Conservation (phyloP, 2,888 invertebrate genomes). For the Atrina japonica region DNA sequence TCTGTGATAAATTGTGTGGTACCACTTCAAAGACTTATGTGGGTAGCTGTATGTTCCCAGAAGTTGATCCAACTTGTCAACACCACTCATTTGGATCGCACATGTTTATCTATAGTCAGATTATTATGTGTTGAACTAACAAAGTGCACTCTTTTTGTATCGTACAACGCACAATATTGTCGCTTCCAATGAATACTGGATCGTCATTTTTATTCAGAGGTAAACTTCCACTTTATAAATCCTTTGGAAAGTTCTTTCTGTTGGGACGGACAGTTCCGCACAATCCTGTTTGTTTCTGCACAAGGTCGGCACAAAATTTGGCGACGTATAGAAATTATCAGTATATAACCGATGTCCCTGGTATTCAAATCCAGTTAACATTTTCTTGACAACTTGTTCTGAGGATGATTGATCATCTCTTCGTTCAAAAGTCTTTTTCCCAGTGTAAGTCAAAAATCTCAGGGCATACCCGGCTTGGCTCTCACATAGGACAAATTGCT, state of each 20-base stretch:
- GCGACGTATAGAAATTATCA: conserved; percentile 44
- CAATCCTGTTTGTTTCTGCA: conserved; percentile 28
- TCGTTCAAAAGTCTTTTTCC: background rate
- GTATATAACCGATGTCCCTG: conserved; percentile 39
- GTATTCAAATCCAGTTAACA: conserved; percentile 41
- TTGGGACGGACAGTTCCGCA: conserved; percentile 43
- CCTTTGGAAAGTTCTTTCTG: background rate
- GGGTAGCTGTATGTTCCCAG: too few species aligned
- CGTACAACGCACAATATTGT: background rate
- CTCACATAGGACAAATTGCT: conserved; percentile 40
- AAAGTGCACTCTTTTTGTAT: conserved; percentile 1
- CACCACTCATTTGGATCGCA: too few species aligned
- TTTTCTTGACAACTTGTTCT: conserved; percentile 4
- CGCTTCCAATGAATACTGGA: background rate
- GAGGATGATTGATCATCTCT: background rate
- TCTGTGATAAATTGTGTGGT: too few species aligned
- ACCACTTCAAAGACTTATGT: too few species aligned
- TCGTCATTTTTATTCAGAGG: conserved; percentile 2
- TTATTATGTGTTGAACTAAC: too few species aligned
- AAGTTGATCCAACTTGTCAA: too few species aligned
- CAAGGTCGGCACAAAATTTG: conserved; percentile 32
- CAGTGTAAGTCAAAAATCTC: conserved; percentile 14
- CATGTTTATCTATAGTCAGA: too few species aligned
- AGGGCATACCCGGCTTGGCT: conserved; percentile 44
- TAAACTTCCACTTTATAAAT: background rate